Evolutionary conservation across 2,797 vertebrate genomes (phyloP).

Genomic region (Girardinus metallicus): DNA sequence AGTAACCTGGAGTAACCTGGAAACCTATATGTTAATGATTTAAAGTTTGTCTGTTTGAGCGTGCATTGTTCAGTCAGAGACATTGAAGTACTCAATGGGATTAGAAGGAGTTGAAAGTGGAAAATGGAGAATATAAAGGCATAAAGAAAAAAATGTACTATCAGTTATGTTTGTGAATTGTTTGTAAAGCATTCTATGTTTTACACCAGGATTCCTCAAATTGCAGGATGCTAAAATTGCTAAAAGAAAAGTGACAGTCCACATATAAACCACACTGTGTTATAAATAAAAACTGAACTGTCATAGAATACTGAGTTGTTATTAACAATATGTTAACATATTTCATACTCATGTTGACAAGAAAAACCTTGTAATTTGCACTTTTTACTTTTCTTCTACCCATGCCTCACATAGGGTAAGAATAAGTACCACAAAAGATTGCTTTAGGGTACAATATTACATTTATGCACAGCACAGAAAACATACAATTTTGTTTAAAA

Average conservation of each 20-base stretch:
- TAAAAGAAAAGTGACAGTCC: neutral
- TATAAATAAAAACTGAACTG: neutral
- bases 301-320: neutral
- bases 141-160: neutral
- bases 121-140: neutral
- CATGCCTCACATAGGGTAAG: neutral
- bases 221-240: neutral
- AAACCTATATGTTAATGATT: neutral
- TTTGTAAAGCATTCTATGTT: too few species aligned
- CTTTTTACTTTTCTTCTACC: neutral
- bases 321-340: neutral
- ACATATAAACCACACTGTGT: neutral
- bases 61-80: neutral
- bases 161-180: neutral
- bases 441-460: neutral
- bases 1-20: too few species aligned
- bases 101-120: slow-evolving; percentile 14
- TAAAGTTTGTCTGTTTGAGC: neutral
- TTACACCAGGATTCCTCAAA: too few species aligned
- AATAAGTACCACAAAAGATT: neutral
- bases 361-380: neutral
- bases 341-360: neutral
- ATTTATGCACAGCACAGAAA: neutral
- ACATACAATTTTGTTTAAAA: neutral
- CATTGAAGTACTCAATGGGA: slow-evolving; percentile 5